Conservation (phyloP, 2,888 invertebrate species). For the Athrips mouffetella region DNA sequence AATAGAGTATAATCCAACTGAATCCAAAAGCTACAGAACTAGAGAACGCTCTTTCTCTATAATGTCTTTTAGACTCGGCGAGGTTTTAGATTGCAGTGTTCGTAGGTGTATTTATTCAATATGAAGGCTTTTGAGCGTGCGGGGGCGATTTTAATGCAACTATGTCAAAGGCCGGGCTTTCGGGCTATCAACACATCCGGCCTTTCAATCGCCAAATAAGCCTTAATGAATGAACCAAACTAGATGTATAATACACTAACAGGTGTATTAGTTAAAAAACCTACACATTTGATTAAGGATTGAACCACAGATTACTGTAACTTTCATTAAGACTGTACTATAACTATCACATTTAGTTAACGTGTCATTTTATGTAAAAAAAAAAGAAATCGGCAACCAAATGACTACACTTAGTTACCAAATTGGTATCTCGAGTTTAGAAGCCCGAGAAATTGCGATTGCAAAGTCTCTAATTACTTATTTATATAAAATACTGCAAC, state of each 20-base stretch:
- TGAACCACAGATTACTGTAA: too few relatives aligned
- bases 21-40: conserved; percentile 33
- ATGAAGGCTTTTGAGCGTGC: conserved; percentile 39
- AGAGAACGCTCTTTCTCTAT: conserved; percentile 18
- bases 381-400: too few relatives aligned
- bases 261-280: conserved; percentile 14
- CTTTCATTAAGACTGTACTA: too few relatives aligned
- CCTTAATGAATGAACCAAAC: conserved; percentile 32
- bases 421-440: too few relatives aligned
- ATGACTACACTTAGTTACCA: too few relatives aligned
- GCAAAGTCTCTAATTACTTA: too few relatives aligned
- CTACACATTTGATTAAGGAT: too few relatives aligned
- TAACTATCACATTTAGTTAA: too few relatives aligned
- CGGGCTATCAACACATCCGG: conserved; percentile 48
- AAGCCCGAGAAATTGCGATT: too few relatives aligned
- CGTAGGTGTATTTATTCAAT: conserved; percentile 65
- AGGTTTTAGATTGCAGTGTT: conserved; percentile 43
- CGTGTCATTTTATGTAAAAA: too few relatives aligned
- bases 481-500: too few relatives aligned
- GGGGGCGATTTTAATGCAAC: conserved; percentile 60
- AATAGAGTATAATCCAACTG: conserved; percentile 48
- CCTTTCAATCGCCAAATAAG: conserved; percentile 42
- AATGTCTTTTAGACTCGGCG: conserved; percentile 27
- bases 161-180: conserved; percentile 51
- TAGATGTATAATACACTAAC: conserved; percentile 28